Conservation (phyloP, 2,797 vertebrate genomes). For the Amphiprion clarkii region DNA sequence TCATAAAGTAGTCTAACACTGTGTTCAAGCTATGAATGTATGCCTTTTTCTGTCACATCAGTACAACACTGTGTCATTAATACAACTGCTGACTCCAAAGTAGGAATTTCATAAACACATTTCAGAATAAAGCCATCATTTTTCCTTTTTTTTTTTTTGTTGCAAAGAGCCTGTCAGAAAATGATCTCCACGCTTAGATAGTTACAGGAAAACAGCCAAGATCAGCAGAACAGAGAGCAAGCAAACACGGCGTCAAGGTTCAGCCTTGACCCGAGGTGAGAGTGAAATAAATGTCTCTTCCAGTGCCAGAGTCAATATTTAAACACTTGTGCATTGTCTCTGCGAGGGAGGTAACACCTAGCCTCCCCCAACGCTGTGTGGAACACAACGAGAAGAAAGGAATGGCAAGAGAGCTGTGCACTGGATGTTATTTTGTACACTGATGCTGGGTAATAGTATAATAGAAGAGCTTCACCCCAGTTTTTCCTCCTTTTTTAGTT, state of each 20-base stretch:
- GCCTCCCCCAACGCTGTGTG: not conserved
- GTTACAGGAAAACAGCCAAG: conserved; percentile 48
- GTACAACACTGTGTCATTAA: not conserved
- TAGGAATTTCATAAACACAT: conserved; percentile 14
- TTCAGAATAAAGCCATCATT: conserved; percentile 20
- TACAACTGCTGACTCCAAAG: conserved; percentile 5
- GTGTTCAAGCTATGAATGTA: conserved; percentile 48
- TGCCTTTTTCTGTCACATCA: conserved; percentile 40
- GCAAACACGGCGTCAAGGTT: conserved; percentile 59
- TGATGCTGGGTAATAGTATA: not conserved
- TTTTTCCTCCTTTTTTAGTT: not conserved
- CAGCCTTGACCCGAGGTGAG: conserved; percentile 68
- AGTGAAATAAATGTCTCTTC: conserved; percentile 64
- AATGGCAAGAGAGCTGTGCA: no score
- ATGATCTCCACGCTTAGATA: conserved; percentile 16
- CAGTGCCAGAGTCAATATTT: conserved; percentile 75
- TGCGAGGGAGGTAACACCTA: conserved; percentile 52
- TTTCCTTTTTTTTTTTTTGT: not conserved
- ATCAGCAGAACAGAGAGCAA: conserved; percentile 56
- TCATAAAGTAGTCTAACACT: conserved; percentile 63
- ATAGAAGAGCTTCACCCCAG: not conserved
- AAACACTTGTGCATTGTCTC: conserved; percentile 73
- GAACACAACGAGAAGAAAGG: not conserved
- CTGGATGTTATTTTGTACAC: not conserved
- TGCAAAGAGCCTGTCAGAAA: conserved; percentile 33